Percentiles rank a stretch among this genome's conserved stretches.
Evolutionary conservation across 2,888 invertebrate species (phyloP).

Genomic region (Ophion ventricosus): DNA sequence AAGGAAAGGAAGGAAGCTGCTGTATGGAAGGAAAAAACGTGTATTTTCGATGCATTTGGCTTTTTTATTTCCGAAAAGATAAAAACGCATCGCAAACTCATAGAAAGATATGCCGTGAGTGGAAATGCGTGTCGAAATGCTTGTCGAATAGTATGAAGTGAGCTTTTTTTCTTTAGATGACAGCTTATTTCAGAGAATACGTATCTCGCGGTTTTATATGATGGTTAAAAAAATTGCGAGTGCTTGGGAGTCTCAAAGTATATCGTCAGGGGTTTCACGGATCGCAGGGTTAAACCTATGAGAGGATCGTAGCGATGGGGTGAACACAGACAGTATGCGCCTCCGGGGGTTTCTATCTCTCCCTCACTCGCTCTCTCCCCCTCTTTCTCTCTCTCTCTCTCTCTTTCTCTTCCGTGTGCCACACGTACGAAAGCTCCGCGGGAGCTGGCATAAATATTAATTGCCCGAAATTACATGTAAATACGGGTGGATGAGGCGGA

Average conservation of each 20-base stretch:
- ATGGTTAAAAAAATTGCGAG: conserved; percentile 25
- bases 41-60: too few relatives aligned
- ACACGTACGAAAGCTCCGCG: conserved; percentile 64
- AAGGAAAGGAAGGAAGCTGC: too few relatives aligned
- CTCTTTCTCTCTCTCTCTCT: conserved; percentile 3
- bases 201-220: not conserved
- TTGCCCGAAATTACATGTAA: conserved; percentile 81
- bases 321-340: conserved; percentile 38
- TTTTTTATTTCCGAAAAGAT: too few relatives aligned
- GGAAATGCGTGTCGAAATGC: too few relatives aligned
- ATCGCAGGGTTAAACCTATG: conserved; percentile 27
- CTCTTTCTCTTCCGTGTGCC: conserved; percentile 33
- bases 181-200: not conserved
- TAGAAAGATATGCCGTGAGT: too few relatives aligned
- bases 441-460: conserved; percentile 81
- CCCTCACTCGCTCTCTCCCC: not conserved
- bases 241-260: not conserved
- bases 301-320: conserved; percentile 44
- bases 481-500: conserved; percentile 74
- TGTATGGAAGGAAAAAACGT: too few relatives aligned
- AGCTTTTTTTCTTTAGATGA: not conserved
- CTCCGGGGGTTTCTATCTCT: conserved; percentile 22
- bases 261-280: conserved; percentile 18
- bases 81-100: too few relatives aligned
- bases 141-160: conserved; percentile 3